Evolutionary conservation across 2,888 invertebrate genomes (phyloP).

Genomic region (Morpho achilles): DNA sequence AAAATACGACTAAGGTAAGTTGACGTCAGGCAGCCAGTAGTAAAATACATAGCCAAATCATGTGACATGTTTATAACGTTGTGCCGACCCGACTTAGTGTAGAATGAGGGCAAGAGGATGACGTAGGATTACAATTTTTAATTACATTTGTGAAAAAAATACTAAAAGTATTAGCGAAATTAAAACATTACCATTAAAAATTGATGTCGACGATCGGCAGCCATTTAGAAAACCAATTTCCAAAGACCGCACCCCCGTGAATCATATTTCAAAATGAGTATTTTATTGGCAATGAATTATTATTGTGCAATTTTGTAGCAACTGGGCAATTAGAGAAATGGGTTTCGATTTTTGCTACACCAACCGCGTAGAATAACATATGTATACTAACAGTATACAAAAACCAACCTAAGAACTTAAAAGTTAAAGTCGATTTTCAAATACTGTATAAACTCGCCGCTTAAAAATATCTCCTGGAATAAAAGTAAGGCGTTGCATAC

Average conservation of each 20-base stretch:
- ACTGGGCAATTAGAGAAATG: conserved; percentile 52
- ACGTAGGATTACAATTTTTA: no score
- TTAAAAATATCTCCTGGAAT: conserved; percentile 21
- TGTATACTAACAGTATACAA: not conserved
- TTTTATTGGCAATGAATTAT: conserved; percentile 55
- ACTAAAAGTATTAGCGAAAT: no score
- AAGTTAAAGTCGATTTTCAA: conserved; percentile 1
- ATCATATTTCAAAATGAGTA: conserved; percentile 46
- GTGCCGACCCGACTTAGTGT: no score
- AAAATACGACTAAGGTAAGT: no score
- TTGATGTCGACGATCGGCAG: conserved; percentile 21
- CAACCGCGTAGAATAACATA: conserved; percentile 23
- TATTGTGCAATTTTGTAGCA: conserved; percentile 51
- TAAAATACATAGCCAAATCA: no score
- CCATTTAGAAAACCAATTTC: conserved; percentile 29
- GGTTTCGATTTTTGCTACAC: conserved; percentile 38
- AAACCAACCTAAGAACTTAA: not conserved
- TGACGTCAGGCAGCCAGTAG: no score
- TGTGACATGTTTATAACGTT: no score
- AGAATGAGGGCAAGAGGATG: no score
- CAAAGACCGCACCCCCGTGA: conserved; percentile 35
- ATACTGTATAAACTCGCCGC: not conserved
- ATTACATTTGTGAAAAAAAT: no score
- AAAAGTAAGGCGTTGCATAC: conserved; percentile 27
- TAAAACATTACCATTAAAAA: conserved; percentile 8